Evolutionary conservation across 2,113 vertebrate species (phyloP).

Genomic region (Prionailurus viverrinus): DNA sequence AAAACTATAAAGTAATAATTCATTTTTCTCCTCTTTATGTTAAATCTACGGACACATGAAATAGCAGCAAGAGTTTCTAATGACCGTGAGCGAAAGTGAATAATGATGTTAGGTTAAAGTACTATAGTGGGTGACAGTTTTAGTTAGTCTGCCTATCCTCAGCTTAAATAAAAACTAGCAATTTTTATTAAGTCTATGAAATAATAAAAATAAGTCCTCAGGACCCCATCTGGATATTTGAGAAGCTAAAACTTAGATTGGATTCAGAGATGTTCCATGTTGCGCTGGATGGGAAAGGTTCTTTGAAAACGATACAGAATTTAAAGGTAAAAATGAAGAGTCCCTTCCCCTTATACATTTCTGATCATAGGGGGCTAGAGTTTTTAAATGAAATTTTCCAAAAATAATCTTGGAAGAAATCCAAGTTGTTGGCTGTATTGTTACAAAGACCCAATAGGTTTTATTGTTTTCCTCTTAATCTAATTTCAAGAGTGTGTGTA

Average conservation of each 20-base stretch:
- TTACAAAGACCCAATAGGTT: neutral
- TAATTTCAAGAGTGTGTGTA: neutral
- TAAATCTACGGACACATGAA: neutral
- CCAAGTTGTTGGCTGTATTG: neutral
- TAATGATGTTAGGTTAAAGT: neutral
- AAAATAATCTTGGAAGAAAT: neutral
- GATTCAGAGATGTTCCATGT: neutral
- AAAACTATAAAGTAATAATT: neutral
- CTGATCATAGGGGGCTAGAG: neutral
- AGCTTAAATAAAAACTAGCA: neutral
- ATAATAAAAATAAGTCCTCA: slow-evolving; percentile 20
- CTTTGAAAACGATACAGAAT: neutral
- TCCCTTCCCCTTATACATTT: neutral
- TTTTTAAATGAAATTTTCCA: neutral
- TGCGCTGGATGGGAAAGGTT: neutral
- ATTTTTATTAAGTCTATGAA: slow-evolving; percentile 22
- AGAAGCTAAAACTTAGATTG: neutral
- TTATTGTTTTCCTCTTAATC: neutral
- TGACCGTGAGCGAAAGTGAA: rapidly evolving
- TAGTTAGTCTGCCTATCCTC: neutral
- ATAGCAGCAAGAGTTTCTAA: neutral
- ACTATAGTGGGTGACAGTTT: neutral
- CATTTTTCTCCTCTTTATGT: neutral
- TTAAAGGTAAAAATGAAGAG: slow-evolving; percentile 45
- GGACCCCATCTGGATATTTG: neutral